These are phyloP conservation scores for Hydrotaea diabolus DNA, from an alignment of 2,888 invertebrate genomes.

Conservation along the genomic window DNA sequence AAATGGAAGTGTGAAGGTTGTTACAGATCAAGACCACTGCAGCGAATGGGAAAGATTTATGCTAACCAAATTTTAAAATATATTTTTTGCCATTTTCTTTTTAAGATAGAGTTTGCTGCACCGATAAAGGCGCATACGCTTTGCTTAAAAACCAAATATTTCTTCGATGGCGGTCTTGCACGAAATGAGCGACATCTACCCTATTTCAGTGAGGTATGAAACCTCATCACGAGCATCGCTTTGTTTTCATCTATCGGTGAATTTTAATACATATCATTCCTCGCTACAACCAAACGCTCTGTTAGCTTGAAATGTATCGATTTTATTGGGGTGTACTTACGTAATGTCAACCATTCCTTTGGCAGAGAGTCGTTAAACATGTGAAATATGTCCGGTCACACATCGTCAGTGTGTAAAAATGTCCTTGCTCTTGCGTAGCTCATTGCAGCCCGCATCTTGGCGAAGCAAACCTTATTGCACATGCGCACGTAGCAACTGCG, in stretches of 20 bases:
- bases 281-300: not conserved
- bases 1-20: no score
- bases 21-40: no score
- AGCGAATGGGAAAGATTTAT: no score
- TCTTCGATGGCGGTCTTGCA: no score
- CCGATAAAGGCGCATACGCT: no score
- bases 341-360: not conserved
- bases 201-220: not conserved
- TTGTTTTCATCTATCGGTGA: not conserved
- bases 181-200: no score
- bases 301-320: not conserved
- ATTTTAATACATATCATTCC: not conserved
- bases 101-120: no score
- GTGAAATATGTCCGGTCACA: constrained; percentile 1
- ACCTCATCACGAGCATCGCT: not conserved
- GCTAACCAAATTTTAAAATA: no score
- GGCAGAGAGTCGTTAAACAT: not conserved
- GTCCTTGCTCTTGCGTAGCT: not conserved
- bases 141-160: no score
- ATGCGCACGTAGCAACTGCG: not conserved
- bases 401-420: not conserved
- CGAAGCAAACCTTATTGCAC: not conserved
- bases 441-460: not conserved
- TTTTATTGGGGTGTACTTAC: not conserved
- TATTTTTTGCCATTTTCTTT: no score